Evolutionary conservation across 2,113 vertebrate genomes (phyloP).

Genomic region (Chiloscyllium plagiosum): DNA sequence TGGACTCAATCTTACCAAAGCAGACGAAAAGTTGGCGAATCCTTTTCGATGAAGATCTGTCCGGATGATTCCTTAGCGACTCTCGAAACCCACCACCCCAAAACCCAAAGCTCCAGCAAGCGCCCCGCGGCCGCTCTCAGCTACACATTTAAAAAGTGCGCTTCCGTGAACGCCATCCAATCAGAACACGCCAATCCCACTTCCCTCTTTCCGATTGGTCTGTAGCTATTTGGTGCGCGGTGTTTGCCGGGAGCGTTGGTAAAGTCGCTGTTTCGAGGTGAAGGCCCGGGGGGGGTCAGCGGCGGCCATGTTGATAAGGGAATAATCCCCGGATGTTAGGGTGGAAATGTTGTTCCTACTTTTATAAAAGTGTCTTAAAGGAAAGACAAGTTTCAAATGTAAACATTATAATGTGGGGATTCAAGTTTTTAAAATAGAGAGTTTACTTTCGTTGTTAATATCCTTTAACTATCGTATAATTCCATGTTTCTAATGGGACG

Average conservation of each 20-base stretch:
- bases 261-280: no score
- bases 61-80: no score
- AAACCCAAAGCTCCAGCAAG: no score
- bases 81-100: neutral
- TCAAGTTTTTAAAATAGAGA: no score
- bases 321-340: neutral
- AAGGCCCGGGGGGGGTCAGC: no score
- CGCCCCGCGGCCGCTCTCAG: no score
- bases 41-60: neutral
- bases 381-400: neutral
- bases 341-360: neutral
- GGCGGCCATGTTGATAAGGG: slow-evolving; percentile 1
- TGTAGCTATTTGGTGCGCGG: neutral
- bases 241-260: neutral
- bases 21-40: neutral
- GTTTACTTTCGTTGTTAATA: neutral
- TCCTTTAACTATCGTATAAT: neutral
- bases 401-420: neutral
- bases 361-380: neutral
- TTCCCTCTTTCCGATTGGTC: neutral
- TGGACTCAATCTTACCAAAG: neutral
- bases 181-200: neutral
- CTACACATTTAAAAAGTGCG: neutral
- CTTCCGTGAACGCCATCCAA: neutral
- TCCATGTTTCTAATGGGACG: neutral